Percentiles rank a stretch among this genome's conserved stretches.
Conservation (phyloP, 2,113 vertebrate species). For the Alaudala cheleensis region DNA sequence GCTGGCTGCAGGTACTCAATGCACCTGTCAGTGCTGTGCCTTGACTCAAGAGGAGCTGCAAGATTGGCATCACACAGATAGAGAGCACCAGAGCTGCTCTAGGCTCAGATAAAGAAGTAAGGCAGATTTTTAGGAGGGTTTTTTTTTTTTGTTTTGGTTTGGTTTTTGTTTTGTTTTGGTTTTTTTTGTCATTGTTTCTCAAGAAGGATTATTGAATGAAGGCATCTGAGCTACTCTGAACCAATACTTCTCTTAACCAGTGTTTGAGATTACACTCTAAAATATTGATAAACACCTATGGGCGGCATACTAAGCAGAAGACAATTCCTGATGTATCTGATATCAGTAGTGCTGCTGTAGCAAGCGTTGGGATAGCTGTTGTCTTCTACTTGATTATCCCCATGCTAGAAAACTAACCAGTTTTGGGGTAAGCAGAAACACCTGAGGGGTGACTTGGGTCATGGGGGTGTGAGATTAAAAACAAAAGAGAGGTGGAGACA, state of each 20-base stretch:
- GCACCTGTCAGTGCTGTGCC: background rate
- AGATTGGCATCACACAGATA: background rate
- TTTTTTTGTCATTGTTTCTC: background rate
- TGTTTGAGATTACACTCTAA: background rate
- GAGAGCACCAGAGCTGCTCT: background rate
- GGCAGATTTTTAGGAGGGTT: background rate
- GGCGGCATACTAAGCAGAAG: background rate
- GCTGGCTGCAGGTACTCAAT: background rate
- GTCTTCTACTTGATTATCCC: background rate
- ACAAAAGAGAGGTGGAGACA: background rate
- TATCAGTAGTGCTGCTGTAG: background rate
- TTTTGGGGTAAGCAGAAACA: background rate
- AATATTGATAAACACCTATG: background rate
- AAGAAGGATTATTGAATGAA: background rate
- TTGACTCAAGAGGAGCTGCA: background rate
- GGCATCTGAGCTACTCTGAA: background rate
- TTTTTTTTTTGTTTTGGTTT: background rate
- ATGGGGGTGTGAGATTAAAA: background rate
- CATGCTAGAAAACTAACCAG: accelerated
- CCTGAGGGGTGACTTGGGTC: background rate
- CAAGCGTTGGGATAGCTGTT: background rate
- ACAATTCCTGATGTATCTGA: background rate
- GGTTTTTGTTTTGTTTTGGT: too few relatives aligned
- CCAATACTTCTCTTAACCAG: background rate
- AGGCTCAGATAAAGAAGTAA: background rate